Conservation (phyloP, 2,797 vertebrate species). For the Coregonus ussuriensis region DNA sequence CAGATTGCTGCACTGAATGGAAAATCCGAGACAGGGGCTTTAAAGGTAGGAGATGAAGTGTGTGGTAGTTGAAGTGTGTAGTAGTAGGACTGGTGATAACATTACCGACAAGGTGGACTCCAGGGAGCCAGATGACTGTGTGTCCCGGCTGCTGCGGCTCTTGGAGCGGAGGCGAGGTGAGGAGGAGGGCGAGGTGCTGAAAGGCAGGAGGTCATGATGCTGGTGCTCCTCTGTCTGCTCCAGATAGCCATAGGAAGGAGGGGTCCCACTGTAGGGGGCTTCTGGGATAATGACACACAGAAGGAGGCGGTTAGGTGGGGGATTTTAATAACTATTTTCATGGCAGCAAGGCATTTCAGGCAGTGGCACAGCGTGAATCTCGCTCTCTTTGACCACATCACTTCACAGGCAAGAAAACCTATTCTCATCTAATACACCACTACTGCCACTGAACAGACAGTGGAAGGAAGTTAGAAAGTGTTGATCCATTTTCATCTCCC, state of each 20-base stretch:
- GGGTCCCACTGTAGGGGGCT: slow-evolving; percentile 77
- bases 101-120: slow-evolving; percentile 88
- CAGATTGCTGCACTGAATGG: too few relatives aligned
- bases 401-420: too few relatives aligned
- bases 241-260: slow-evolving; percentile 78
- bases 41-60: slow-evolving; percentile 14
- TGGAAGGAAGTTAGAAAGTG: too few relatives aligned
- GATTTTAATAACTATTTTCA: not conserved
- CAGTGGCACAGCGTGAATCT: too few relatives aligned
- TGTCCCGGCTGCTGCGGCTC: slow-evolving; percentile 82
- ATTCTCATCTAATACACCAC: too few relatives aligned
- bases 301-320: slow-evolving; percentile 36
- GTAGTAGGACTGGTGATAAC: slow-evolving; percentile 20
- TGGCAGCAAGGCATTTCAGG: too few relatives aligned
- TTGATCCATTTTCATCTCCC: too few relatives aligned
- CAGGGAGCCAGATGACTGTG: slow-evolving; percentile 80
- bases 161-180: slow-evolving; percentile 86
- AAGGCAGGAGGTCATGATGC: slow-evolving; percentile 83
- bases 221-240: slow-evolving; percentile 84
- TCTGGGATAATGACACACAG: slow-evolving; percentile 73
- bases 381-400: too few relatives aligned
- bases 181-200: slow-evolving; percentile 83
- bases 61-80: not conserved
- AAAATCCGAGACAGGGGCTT: not conserved
- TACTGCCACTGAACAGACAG: too few relatives aligned